Percentiles rank a stretch among this genome's conserved stretches.
Conservation (phyloP, 2,113 vertebrate genomes). For the Semnornis frantzii region DNA sequence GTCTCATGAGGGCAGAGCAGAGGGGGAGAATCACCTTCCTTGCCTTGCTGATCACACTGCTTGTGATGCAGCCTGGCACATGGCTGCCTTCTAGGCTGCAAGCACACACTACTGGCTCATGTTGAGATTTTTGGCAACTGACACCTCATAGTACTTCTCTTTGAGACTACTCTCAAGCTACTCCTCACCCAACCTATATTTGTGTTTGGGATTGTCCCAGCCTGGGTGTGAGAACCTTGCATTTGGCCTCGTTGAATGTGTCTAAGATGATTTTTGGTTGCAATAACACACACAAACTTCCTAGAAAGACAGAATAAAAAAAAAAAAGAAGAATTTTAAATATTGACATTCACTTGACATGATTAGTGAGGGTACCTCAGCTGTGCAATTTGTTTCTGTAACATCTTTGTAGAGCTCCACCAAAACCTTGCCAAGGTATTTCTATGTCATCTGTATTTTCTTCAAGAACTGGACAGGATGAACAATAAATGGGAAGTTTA, state of each 20-base stretch:
- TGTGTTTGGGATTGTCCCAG: no score
- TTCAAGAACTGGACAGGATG: conserved; percentile 6
- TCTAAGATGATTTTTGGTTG: not conserved
- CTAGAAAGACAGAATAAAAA: not conserved
- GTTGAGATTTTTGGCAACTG: no score
- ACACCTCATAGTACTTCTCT: no score
- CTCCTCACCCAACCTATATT: no score
- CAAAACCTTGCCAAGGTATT: conserved; percentile 24
- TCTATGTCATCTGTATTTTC: conserved; percentile 1
- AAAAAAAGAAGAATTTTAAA: conserved; percentile 1
- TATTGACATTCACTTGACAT: not conserved
- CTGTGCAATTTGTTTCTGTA: not conserved
- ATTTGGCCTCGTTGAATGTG: no score
- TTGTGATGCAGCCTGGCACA: no score
- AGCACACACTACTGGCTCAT: no score
- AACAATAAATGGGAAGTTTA: conserved; percentile 26
- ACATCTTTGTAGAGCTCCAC: not conserved
- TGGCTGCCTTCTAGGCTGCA: no score
- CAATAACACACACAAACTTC: not conserved
- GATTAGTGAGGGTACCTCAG: not conserved
- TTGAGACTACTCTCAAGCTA: no score
- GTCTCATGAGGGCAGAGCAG: no score
- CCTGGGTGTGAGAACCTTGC: not conserved
- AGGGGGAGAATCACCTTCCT: no score
- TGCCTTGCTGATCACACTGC: no score